Conservation (phyloP, 2,113 vertebrate species). For the Oreochromis spilurus region DNA sequence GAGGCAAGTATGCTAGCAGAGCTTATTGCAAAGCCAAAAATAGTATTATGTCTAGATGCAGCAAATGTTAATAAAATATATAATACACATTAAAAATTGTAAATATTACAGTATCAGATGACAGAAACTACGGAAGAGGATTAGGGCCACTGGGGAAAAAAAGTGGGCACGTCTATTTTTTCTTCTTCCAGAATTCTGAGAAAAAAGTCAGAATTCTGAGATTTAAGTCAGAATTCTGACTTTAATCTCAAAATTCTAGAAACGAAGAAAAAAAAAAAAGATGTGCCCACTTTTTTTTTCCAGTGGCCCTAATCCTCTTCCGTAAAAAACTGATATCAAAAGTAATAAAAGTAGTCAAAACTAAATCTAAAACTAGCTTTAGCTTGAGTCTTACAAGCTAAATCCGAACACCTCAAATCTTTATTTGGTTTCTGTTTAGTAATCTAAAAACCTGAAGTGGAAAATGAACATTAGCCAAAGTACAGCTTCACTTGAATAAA, state of each 20-base stretch:
- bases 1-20: background rate
- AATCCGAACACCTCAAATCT: background rate
- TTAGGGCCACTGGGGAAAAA: fast-evolving
- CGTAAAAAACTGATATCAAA: background rate
- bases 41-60: background rate
- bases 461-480: background rate
- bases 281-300: too few species aligned
- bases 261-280: too few species aligned
- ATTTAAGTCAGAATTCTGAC: background rate
- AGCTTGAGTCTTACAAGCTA: background rate
- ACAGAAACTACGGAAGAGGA: background rate
- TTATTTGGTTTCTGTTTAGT: background rate
- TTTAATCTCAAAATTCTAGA: too few species aligned
- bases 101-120: background rate
- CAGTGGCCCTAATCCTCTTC: too few species aligned
- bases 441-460: background rate
- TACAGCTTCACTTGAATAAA: background rate
- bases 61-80: background rate
- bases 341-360: background rate
- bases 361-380: background rate
- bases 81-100: background rate
- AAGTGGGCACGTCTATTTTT: background rate
- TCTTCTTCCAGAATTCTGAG: background rate
- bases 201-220: background rate
- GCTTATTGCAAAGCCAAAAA: background rate